Evolutionary conservation across 37 sponge, comb jelly and placozoan species (phyloP).

Genomic region (Geodia barretti): DNA sequence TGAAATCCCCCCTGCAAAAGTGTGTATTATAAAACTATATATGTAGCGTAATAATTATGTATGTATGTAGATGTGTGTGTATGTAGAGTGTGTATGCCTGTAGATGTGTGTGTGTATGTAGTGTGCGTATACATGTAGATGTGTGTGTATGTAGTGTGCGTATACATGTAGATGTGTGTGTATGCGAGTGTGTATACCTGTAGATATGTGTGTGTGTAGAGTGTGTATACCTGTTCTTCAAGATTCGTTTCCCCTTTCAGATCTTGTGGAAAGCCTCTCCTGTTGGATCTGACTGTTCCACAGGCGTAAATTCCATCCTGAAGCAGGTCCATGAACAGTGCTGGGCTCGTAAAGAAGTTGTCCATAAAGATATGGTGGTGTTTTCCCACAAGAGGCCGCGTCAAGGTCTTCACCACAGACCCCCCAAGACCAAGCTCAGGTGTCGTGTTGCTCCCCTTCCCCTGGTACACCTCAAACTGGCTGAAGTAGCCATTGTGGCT

Average conservation of each 20-base stretch:
- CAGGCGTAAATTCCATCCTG: conserved; percentile 9
- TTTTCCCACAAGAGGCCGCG: conserved; percentile 3
- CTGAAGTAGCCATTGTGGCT: conserved; percentile 16
- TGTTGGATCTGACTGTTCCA: conserved; percentile 9
- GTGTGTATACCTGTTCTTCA: no score
- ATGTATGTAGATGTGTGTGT: no score
- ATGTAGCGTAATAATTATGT: no score
- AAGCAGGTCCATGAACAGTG: conserved; percentile 7
- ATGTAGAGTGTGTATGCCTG: no score
- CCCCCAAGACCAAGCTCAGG: conserved; percentile 19
- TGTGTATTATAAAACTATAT: no score
- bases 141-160: no score
- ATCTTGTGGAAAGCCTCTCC: conserved; percentile 28
- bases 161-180: no score
- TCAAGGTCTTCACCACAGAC: conserved; percentile 12
- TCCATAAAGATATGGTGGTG: conserved; percentile 15
- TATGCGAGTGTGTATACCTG: no score
- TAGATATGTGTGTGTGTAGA: no score
- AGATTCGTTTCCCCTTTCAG: no score
- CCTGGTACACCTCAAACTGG: conserved; percentile 21
- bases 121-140: no score
- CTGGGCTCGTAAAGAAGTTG: conserved; percentile 20
- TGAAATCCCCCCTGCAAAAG: background rate
- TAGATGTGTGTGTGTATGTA: no score
- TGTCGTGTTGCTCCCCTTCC: conserved; percentile 8